These are phyloP conservation scores for Struthidea cinerea DNA, from an alignment of 2,113 vertebrate genomes.

Conservation along the genomic window DNA sequence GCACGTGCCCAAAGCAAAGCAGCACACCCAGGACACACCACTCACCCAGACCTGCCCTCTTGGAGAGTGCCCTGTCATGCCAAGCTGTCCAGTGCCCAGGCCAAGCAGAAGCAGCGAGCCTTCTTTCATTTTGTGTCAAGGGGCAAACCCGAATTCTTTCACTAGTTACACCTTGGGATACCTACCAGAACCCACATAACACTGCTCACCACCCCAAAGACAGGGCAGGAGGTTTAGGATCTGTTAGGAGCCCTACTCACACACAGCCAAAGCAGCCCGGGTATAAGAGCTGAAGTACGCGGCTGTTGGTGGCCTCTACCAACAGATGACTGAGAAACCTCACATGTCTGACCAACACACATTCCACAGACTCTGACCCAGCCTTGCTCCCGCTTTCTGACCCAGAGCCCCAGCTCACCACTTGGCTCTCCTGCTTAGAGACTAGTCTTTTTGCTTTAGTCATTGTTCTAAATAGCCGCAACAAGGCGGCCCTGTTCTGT, in stretches of 20 bases:
- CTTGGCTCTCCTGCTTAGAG: not conserved
- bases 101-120: not conserved
- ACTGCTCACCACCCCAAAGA: not conserved
- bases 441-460: not conserved
- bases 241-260: not conserved
- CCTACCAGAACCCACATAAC: not conserved
- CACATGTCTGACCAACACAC: not conserved
- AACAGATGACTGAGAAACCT: not conserved
- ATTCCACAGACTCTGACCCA: not conserved
- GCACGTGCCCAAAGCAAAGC: not conserved
- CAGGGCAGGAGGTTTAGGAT: not conserved
- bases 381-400: not conserved
- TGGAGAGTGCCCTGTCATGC: not conserved
- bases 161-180: not conserved
- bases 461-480: too few relatives aligned
- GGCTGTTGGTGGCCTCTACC: not conserved
- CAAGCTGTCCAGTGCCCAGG: not conserved
- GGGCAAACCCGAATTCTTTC: not conserved
- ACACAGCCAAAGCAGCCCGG: not conserved
- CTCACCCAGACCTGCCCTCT: not conserved
- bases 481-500: not conserved
- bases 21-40: not conserved
- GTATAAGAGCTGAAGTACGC: accelerated
- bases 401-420: not conserved
- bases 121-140: not conserved